Percentiles rank a stretch among this genome's conserved stretches.
Conservation (phyloP, 2,888 invertebrate genomes). For the Hypolimnas misippus region DNA sequence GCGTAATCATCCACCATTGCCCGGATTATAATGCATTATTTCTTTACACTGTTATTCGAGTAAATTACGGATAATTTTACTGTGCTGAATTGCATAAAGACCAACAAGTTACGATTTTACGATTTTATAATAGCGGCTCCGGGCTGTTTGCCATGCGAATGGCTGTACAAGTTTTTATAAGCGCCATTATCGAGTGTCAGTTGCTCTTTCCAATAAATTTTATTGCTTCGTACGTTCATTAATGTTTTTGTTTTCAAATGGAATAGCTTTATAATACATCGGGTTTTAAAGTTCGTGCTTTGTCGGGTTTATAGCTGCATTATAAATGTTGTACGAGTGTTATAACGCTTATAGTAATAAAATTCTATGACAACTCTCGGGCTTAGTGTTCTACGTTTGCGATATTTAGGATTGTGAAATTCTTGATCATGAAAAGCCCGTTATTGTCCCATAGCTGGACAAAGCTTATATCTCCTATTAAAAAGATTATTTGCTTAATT, state of each 20-base stretch:
- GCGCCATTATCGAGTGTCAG: constrained; percentile 38
- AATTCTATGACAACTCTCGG: neutral
- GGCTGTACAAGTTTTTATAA: constrained; percentile 40
- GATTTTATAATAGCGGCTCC: constrained; percentile 46
- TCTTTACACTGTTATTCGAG: constrained; percentile 55
- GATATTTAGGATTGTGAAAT: neutral
- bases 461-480: no score
- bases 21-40: constrained; percentile 58
- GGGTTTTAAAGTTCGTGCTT: constrained; percentile 10
- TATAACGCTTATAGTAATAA: neutral
- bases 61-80: constrained; percentile 61
- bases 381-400: neutral
- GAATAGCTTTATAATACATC: constrained; percentile 21
- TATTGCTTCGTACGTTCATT: constrained; percentile 33
- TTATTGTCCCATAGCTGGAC: no score
- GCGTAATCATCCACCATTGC: constrained; percentile 34
- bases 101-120: constrained; percentile 46
- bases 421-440: neutral
- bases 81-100: constrained; percentile 47
- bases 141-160: constrained; percentile 43
- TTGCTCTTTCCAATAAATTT: constrained; percentile 35
- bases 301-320: constrained; percentile 4
- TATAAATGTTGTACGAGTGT: constrained; percentile 1
- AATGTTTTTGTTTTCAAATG: constrained; percentile 28
- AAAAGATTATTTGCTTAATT: no score